Conservation (phyloP, 2,113 vertebrate genomes). For the Saguinus midas region DNA sequence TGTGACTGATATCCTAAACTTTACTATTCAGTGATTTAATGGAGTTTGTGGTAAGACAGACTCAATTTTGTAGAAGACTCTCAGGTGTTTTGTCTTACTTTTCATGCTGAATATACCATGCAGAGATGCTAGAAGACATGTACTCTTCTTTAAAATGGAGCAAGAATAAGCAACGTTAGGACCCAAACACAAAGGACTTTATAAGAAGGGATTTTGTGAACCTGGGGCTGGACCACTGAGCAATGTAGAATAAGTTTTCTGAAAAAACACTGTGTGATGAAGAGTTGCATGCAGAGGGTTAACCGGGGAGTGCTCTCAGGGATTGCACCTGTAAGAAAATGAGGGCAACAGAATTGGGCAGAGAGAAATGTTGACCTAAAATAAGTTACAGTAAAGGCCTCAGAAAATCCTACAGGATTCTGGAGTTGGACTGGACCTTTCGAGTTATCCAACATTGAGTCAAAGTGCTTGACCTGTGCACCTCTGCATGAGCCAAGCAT, state of each 20-base stretch:
- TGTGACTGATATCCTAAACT: conserved; percentile 57
- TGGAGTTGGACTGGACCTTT: not conserved
- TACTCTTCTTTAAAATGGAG: not conserved
- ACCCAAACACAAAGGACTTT: not conserved
- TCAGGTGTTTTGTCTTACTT: conserved; percentile 49
- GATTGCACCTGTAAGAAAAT: not conserved
- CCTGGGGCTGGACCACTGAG: not conserved
- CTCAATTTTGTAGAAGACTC: conserved; percentile 47
- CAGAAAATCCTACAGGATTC: not conserved
- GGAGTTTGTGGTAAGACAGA: conserved; percentile 58
- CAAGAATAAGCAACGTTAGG: not conserved
- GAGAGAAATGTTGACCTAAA: not conserved
- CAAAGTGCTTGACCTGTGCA: not conserved
- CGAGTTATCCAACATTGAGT: not conserved
- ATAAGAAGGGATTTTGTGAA: not conserved
- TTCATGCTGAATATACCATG: not conserved
- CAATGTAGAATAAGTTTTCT: not conserved
- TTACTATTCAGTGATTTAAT: conserved; percentile 46
- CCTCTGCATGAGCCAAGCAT: not conserved
- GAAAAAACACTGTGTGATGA: not conserved
- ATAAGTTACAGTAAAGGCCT: not conserved
- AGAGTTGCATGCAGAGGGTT: not conserved
- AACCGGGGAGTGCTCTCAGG: not conserved
- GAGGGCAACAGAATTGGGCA: not conserved
- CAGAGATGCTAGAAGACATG: not conserved